Base-by-base conservation (phyloP, 1,140 invertebrate genomes). In the Ooceraea biroi region DNA sequence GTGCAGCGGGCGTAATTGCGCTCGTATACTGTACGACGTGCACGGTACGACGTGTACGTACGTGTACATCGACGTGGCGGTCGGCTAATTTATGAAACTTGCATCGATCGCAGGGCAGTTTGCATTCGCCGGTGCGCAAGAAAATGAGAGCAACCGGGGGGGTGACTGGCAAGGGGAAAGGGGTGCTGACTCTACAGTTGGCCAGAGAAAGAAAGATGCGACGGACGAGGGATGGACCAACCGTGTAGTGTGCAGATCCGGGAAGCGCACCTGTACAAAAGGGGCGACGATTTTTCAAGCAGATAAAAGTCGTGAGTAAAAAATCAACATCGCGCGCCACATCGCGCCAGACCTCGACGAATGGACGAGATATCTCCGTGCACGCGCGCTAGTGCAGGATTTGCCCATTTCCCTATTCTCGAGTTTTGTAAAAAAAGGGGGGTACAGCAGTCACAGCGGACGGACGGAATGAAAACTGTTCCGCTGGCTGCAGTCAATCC, bases 1-100 rank as follows among this genome's bases (percentile, higher is more conserved):
- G 36, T 30, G 72, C 71, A 77, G 25, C 58, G 57, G 55, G 19
- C 82, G 82, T 83, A 76, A 77, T 83, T 83, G 71, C 61, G 30
- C 71, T 83, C 71, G 69, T 76, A 72, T 74, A 27, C 30, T 71
- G 36, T n/a, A 27, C 57, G 44, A n/a, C 68, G 41, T 82, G 77
- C 52, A 44, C 22, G 1, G 17, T 11, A 14, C 71, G 57, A 83
- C 71, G 46, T 77, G 46, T 55, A 83, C 48, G 52, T 27, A 63
- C 41, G 48, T 11, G 50, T 46, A 71, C 61, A 57, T 76, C 65
- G 63, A 85, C 46, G 25, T 22, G 30, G 55, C 14, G 65, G 72
- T 68, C 36, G 68, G 68, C 72, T 89, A 88, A 89, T 89, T 89
- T 86, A 86, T 86, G 88, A 82, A 84, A 84, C 80, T 80, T 57